Conservation (phyloP, 2,888 invertebrate genomes). For the Drepana falcataria region DNA sequence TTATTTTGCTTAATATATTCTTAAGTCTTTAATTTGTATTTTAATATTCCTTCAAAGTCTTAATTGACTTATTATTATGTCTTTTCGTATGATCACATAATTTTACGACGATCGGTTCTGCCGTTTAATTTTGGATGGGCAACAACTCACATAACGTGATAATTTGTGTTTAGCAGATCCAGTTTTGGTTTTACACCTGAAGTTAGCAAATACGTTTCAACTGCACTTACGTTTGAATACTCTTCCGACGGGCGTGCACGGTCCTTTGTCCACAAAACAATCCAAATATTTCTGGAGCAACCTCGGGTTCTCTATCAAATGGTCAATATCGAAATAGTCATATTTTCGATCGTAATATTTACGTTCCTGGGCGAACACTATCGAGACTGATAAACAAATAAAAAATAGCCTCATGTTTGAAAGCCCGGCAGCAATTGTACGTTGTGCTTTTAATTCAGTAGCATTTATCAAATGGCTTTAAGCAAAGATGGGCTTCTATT, state of each 20-base stretch:
- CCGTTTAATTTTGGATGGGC: no score
- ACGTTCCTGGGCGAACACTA: constrained; percentile 24
- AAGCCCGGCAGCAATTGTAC: background rate
- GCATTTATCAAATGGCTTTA: constrained; percentile 31
- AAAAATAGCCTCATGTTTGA: constrained; percentile 14
- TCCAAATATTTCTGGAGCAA: constrained; percentile 83
- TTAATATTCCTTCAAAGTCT: no score
- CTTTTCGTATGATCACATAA: no score
- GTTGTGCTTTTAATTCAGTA: constrained; percentile 5
- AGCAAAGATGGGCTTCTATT: constrained; percentile 36
- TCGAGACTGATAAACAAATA: constrained; percentile 16
- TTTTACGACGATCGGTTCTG: no score
- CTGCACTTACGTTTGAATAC: constrained; percentile 53
- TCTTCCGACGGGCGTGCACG: constrained; percentile 56
- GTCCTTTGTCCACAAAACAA: constrained; percentile 69
- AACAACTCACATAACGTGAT: no score
- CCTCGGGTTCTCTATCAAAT: constrained; percentile 81
- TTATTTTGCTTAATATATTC: no score
- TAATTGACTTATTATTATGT: no score
- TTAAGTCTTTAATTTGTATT: no score
- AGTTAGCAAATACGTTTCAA: background rate
- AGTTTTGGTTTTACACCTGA: no score
- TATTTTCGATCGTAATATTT: constrained; percentile 60
- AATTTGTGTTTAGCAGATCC: no score
- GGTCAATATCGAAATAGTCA: constrained; percentile 84